Evolutionary conservation across 1,140 invertebrate genomes (phyloP).

Genomic region (Sinella curviseta): DNA sequence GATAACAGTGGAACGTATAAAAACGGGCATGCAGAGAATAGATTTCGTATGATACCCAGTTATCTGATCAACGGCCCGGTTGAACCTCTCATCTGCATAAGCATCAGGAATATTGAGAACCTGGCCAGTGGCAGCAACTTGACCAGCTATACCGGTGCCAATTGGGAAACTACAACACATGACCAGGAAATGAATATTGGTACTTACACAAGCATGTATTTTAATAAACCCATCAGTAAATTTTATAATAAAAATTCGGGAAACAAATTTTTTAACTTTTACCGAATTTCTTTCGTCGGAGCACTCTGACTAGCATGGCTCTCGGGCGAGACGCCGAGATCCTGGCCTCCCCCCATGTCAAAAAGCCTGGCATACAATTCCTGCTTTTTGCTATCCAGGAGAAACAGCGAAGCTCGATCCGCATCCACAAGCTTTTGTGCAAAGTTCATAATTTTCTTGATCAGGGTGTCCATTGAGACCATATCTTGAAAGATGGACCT

Average conservation of each 20-base stretch:
- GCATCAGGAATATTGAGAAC: conserved; percentile 76
- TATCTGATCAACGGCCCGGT: conserved; percentile 71
- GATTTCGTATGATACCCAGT: conserved; percentile 75
- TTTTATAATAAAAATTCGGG: background rate
- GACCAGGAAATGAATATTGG: background rate
- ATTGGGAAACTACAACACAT: conserved; percentile 62
- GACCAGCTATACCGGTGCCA: conserved; percentile 61
- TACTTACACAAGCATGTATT: no score
- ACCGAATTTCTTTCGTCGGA: conserved; percentile 51
- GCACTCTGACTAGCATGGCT: conserved; percentile 34
- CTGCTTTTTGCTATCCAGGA: conserved; percentile 68
- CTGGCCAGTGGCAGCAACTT: conserved; percentile 74
- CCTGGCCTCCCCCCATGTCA: conserved; percentile 44
- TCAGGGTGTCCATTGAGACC: conserved; percentile 65
- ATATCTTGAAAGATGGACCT: conserved; percentile 60
- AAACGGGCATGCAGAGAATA: conserved; percentile 84
- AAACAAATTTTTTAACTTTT: background rate
- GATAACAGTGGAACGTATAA: conserved; percentile 71
- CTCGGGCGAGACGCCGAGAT: background rate
- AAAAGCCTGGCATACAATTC: conserved; percentile 68
- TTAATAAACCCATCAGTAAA: no score
- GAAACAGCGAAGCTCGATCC: conserved; percentile 75
- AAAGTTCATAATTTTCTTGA: conserved; percentile 81
- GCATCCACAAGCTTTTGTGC: conserved; percentile 77
- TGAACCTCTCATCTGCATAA: conserved; percentile 76